A percentile compares a stretch with the other conserved stretches of the same genome.
Evolutionary conservation across 2,113 vertebrate genomes (phyloP).

Genomic region (Dendrocopos noguchii): DNA sequence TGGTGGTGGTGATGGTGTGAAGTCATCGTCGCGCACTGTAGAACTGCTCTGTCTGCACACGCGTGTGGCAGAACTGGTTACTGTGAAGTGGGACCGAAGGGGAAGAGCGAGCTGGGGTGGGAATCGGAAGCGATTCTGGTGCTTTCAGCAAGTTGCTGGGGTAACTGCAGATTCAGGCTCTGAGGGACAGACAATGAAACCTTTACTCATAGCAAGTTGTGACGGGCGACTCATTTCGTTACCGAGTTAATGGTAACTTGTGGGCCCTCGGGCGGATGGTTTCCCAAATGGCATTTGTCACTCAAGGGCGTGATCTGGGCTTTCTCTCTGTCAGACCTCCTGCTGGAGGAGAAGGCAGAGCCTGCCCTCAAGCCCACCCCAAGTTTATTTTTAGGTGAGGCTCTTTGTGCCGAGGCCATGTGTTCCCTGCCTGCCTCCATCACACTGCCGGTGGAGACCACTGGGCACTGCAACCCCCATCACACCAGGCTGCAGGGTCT

Average conservation of each 20-base stretch:
- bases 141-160: slow-evolving; percentile 59
- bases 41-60: background rate
- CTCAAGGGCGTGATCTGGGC: background rate
- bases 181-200: slow-evolving; percentile 58
- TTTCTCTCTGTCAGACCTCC: slow-evolving; percentile 18
- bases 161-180: slow-evolving; percentile 57
- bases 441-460: background rate
- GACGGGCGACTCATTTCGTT: slow-evolving; percentile 49
- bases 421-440: background rate
- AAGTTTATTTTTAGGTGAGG: slow-evolving; percentile 45
- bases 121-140: slow-evolving; percentile 65
- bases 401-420: background rate
- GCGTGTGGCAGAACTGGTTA: background rate
- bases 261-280: background rate
- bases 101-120: slow-evolving; percentile 24
- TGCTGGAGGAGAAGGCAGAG: background rate
- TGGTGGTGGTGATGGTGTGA: background rate
- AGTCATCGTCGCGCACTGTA: background rate
- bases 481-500: background rate
- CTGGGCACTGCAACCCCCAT: background rate
- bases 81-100: slow-evolving; percentile 6
- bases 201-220: slow-evolving; percentile 40
- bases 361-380: background rate
- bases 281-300: slow-evolving; percentile 54
- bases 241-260: background rate